Conservation (phyloP, 2,888 invertebrate genomes). For the Apamea epomidion region DNA sequence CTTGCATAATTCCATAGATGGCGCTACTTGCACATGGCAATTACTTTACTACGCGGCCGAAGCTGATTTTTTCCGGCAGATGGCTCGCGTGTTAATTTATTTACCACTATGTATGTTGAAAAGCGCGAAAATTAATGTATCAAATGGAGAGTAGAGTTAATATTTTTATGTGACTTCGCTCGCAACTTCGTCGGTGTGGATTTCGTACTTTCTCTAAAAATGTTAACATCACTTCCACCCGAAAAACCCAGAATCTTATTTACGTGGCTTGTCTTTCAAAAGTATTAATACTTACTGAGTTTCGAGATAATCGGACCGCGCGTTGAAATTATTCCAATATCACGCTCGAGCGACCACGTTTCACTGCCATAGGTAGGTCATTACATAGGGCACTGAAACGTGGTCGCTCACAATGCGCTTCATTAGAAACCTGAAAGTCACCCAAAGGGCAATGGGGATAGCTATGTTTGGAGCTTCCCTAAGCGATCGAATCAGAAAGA, state of each 20-base stretch:
- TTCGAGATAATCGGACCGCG: neutral
- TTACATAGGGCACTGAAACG: too few species aligned
- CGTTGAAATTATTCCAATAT: neutral
- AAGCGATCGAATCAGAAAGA: too few species aligned
- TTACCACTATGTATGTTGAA: neutral
- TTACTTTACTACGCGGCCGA: neutral
- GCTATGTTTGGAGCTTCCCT: too few species aligned
- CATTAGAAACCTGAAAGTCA: too few species aligned
- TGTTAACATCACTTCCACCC: neutral
- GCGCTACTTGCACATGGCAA: constrained; percentile 1
- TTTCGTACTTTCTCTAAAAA: neutral
- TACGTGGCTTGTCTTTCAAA: neutral
- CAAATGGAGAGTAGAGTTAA: neutral
- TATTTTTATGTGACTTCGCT: neutral
- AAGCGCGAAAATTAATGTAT: neutral
- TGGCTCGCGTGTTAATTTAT: constrained; percentile 2
- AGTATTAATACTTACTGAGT: neutral
- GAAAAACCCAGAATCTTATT: neutral
- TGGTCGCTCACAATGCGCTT: too few species aligned
- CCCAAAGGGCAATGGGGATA: too few species aligned
- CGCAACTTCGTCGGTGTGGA: neutral
- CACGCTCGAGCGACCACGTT: too few species aligned
- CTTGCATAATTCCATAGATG: constrained; percentile 28
- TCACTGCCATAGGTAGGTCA: too few species aligned
- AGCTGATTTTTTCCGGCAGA: constrained; percentile 1